Percentiles rank a stretch among this genome's conserved stretches.
Conservation (phyloP, 1,140 invertebrate genomes). For the Calephelis nemesis region DNA sequence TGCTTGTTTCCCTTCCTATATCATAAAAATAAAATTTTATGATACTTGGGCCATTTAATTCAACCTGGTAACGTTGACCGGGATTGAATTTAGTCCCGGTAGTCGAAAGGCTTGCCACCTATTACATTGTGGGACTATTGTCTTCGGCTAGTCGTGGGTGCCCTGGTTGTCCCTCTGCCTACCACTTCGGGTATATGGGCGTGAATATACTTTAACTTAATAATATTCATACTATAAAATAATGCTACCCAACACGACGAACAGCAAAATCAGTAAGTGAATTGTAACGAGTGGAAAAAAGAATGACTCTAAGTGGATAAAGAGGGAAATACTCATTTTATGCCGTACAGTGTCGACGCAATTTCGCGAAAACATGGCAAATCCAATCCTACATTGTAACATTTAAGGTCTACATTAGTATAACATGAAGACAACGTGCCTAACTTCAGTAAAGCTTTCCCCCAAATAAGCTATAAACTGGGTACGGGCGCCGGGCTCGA, state of each 20-base stretch:
- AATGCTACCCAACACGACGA: slow-evolving; percentile 52
- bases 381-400: slow-evolving; percentile 28
- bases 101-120: no score
- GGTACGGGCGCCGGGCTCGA: slow-evolving; percentile 60
- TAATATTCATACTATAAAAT: slow-evolving; percentile 70
- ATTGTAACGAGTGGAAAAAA: slow-evolving; percentile 75
- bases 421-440: slow-evolving; percentile 50
- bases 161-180: no score
- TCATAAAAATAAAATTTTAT: no score
- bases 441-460: slow-evolving; percentile 76
- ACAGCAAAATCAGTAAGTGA: slow-evolving; percentile 74
- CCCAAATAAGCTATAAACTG: slow-evolving; percentile 77
- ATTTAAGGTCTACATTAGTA: slow-evolving; percentile 49
- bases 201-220: not conserved
- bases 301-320: slow-evolving; percentile 77
- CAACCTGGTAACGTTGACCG: no score
- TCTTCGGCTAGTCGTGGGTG: no score
- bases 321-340: slow-evolving; percentile 39
- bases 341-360: slow-evolving; percentile 46
- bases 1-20: no score
- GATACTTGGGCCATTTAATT: no score
- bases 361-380: slow-evolving; percentile 27
- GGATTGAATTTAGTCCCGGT: no score
- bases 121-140: no score
- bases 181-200: no score